These are phyloP conservation scores for Apamea sordens DNA, from an alignment of 2,888 invertebrate genomes.

Conservation along the genomic window DNA sequence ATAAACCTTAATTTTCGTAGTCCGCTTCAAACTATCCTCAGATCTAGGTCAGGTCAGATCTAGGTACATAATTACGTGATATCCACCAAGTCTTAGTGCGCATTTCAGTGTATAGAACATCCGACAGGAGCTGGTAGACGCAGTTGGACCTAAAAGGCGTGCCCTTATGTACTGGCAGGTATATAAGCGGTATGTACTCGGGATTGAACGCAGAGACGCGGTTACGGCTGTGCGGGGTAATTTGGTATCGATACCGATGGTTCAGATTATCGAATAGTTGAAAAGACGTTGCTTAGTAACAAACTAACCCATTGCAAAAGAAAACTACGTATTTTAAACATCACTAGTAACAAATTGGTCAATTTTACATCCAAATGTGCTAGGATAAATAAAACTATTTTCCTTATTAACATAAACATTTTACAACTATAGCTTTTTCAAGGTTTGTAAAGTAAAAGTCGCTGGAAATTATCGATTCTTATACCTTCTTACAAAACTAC, in stretches of 20 bases:
- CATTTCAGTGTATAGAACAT: constrained; percentile 51
- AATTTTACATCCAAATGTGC: background rate
- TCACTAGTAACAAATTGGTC: background rate
- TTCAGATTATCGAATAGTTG: background rate
- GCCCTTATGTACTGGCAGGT: constrained; percentile 80
- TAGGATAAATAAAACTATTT: background rate
- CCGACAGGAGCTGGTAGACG: constrained; percentile 69
- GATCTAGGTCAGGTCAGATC: background rate
- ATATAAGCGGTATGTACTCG: constrained; percentile 79
- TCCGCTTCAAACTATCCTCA: background rate
- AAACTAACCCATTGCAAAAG: background rate
- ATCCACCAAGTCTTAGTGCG: constrained; percentile 34
- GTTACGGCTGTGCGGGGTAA: constrained; percentile 63
- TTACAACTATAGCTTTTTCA: background rate
- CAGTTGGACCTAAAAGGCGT: constrained; percentile 82
- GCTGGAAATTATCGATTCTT: background rate
- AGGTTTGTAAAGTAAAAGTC: background rate
- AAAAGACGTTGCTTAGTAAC: background rate
- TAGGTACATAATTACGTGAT: constrained; percentile 44
- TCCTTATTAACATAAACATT: background rate
- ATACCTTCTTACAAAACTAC: background rate
- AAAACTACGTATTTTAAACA: background rate
- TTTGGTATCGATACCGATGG: constrained; percentile 40
- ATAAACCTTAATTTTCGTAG: background rate
- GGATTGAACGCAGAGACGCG: constrained; percentile 76